Conservation (phyloP, 2,113 vertebrate species). For the Malaclemys terrapin region DNA sequence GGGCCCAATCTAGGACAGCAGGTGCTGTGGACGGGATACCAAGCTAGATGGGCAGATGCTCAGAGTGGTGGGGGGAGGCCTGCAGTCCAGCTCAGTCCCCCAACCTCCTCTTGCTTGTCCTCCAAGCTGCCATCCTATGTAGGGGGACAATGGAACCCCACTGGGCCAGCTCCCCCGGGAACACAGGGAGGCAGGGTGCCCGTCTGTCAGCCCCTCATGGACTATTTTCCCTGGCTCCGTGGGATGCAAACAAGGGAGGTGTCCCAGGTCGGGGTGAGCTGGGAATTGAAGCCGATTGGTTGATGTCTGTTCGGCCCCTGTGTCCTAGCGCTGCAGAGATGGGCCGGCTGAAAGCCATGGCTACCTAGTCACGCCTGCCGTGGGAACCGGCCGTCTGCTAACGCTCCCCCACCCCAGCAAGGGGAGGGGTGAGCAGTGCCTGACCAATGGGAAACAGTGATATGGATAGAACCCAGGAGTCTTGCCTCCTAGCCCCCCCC, state of each 20-base stretch:
- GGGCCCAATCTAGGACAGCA: too few relatives aligned
- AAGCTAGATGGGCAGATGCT: background rate
- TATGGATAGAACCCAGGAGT: background rate
- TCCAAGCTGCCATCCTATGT: background rate
- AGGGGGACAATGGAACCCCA: background rate
- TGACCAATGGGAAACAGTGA: background rate
- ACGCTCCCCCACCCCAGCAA: too few relatives aligned
- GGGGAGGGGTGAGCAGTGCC: background rate
- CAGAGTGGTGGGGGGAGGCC: fast-evolving
- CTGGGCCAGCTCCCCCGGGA: too few relatives aligned
- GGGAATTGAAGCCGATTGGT: background rate
- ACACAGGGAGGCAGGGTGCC: background rate
- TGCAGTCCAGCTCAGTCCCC: background rate
- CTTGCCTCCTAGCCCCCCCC: too few relatives aligned
- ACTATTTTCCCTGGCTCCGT: too few relatives aligned
- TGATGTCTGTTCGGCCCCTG: background rate
- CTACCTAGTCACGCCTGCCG: too few relatives aligned
- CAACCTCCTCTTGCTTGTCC: background rate
- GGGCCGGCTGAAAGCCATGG: background rate
- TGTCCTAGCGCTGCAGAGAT: background rate
- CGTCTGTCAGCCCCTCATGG: background rate
- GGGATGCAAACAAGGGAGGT: too few relatives aligned
- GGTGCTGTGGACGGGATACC: too few relatives aligned
- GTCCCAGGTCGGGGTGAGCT: background rate
- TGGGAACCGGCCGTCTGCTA: background rate